Percentiles rank a stretch among this genome's conserved stretches.
Evolutionary conservation across 2,797 vertebrate species (phyloP).

Genomic region (Syndactyla subalaris): DNA sequence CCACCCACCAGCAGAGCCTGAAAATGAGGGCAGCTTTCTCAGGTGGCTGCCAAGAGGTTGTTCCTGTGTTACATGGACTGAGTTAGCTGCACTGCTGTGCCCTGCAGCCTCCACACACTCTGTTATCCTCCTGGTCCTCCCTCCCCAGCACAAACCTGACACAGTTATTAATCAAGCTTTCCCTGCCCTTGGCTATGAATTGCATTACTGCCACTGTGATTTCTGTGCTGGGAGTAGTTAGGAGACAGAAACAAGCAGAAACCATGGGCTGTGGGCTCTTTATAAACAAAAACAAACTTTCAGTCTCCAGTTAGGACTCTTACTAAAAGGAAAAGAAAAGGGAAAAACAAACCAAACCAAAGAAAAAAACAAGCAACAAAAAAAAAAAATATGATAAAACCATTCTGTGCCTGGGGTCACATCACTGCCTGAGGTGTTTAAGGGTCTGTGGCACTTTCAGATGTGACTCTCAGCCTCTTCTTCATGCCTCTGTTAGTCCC

Average conservation of each 20-base stretch:
- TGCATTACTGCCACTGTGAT: background rate
- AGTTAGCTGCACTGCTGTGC: background rate
- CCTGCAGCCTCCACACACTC: background rate
- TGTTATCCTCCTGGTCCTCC: background rate
- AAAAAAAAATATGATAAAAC: background rate
- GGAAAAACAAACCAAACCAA: too few species aligned
- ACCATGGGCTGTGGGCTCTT: background rate
- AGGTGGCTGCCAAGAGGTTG: background rate
- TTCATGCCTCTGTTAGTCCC: background rate
- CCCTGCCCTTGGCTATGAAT: background rate
- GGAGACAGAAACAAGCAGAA: background rate
- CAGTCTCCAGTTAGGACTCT: background rate
- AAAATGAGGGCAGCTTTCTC: background rate
- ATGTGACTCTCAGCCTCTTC: background rate
- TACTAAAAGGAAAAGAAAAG: background rate
- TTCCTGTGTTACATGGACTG: background rate
- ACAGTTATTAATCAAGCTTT: background rate
- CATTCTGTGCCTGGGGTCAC: background rate
- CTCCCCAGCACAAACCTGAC: background rate
- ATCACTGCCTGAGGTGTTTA: background rate
- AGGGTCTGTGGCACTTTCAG: background rate
- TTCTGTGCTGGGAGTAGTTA: background rate
- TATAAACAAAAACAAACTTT: background rate
- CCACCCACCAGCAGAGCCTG: background rate
- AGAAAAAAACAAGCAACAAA: rapidly evolving